Base-by-base conservation (phyloP, 1,140 invertebrate genomes). In the Apis laboriosa region DNA sequence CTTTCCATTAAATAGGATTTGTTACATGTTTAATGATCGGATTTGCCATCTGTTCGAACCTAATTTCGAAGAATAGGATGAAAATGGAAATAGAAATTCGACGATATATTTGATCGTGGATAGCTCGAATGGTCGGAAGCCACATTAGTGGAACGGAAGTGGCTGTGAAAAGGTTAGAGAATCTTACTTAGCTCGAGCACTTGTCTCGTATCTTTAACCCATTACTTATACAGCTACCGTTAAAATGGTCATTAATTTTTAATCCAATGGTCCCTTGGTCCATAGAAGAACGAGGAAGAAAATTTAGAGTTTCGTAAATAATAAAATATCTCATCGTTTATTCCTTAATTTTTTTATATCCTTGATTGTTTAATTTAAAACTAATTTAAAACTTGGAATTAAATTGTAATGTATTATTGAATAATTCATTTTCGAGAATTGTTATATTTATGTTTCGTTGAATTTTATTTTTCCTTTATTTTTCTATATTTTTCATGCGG, bases 31-130 rank as follows among this genome's bases (percentile, higher is more conserved):
- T 55, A 21, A 24, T 28, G 28, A 24, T 12, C 43, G 19, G 1
- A 67, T n/a, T 67, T 56, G 53, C 17, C 28, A 51, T 28, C 43
- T 2, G 8, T 77, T 24, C 11, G 60, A 61, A 66, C 24, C 55
- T 28, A 5, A 51, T 2, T 24, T 49, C 51, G 63, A 2, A 13
- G 4, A 43, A 60, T 3, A n/a, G 43, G 15, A 43, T 43, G 61
- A 64, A 24, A 66, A 1, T 15, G 73, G 53, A 68, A 74, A 68
- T 75, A 76, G 72, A 70, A 81, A 67, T 76, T 28, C 63, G 43
- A 13, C 73, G 71, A 67, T 70, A 82, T 55, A 70, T 82, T 82
- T 82, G 64, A 81, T 60, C 28, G 63, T 19, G 60, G 7, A 21
- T n/a, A 43, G 53, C 34, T 51, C 34, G 21, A n/a, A 19, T 53